These are phyloP conservation scores for Eugnorisma glareosa DNA, from an alignment of 2,888 invertebrate genomes.

Conservation along the genomic window DNA sequence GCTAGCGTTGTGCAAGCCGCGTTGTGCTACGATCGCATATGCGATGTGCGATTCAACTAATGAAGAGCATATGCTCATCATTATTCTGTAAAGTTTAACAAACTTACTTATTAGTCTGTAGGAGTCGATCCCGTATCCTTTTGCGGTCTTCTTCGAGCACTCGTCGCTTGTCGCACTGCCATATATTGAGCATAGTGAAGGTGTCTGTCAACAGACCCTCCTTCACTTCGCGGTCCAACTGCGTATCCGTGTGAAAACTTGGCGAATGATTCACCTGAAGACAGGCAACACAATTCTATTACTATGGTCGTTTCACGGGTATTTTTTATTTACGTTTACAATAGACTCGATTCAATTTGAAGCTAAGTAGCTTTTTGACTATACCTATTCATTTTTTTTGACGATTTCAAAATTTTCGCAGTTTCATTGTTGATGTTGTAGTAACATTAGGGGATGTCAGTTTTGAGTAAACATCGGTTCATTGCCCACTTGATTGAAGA, in stretches of 20 bases:
- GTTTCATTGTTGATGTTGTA: conserved; percentile 16
- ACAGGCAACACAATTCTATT: background rate
- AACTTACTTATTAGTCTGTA: conserved; percentile 90
- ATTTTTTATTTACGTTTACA: background rate
- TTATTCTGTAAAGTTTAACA: background rate
- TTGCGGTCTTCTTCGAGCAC: conserved; percentile 94
- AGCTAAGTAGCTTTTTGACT: background rate
- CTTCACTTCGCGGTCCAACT: conserved; percentile 96
- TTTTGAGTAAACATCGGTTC: background rate
- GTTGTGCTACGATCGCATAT: background rate
- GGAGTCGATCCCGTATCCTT: conserved; percentile 92
- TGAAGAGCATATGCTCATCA: too few relatives aligned
- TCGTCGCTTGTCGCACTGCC: conserved; percentile 93
- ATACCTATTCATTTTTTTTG: background rate
- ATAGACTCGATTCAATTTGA: background rate
- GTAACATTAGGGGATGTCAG: background rate
- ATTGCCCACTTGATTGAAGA: background rate
- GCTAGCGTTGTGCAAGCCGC: background rate
- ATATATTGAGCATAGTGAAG: conserved; percentile 94
- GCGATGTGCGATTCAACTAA: too few relatives aligned
- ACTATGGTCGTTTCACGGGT: background rate
- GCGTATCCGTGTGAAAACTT: conserved; percentile 97
- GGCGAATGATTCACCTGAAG: conserved; percentile 96
- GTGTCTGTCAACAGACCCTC: conserved; percentile 94
- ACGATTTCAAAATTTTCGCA: background rate